A percentile compares a stretch with the other conserved stretches of the same genome.
These are phyloP conservation scores for Murina feae DNA, from an alignment of 2,113 vertebrate genomes.

Conservation along the genomic window DNA sequence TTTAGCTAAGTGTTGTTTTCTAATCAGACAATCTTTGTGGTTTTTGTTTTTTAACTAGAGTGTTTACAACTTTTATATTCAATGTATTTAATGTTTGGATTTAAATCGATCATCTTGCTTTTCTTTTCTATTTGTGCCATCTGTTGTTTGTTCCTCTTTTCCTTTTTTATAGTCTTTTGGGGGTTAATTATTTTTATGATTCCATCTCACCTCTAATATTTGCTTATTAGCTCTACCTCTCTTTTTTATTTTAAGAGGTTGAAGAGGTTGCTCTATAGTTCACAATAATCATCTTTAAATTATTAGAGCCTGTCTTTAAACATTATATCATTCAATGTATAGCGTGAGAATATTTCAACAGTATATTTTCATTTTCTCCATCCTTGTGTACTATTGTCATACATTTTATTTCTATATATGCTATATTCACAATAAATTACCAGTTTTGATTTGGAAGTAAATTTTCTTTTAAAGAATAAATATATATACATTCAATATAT, in stretches of 20 bases:
- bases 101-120: background rate
- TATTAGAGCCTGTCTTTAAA: background rate
- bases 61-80: background rate
- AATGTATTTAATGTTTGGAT: background rate
- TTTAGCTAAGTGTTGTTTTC: background rate
- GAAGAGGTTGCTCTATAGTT: background rate
- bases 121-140: background rate
- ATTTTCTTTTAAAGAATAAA: slow-evolving; percentile 15
- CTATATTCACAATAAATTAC: background rate
- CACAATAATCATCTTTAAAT: background rate
- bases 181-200: background rate
- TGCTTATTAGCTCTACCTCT: background rate
- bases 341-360: background rate
- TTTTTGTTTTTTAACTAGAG: background rate
- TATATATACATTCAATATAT: background rate
- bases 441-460: background rate
- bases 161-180: background rate
- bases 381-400: background rate
- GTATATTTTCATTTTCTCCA: background rate
- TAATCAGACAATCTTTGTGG: background rate
- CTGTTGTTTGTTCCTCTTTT: background rate
- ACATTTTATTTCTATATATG: background rate
- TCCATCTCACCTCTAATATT: background rate
- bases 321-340: background rate
- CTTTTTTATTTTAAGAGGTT: background rate